Evolutionary conservation across 2,797 vertebrate genomes (phyloP).

Genomic region (Geotrypetes seraphini): DNA sequence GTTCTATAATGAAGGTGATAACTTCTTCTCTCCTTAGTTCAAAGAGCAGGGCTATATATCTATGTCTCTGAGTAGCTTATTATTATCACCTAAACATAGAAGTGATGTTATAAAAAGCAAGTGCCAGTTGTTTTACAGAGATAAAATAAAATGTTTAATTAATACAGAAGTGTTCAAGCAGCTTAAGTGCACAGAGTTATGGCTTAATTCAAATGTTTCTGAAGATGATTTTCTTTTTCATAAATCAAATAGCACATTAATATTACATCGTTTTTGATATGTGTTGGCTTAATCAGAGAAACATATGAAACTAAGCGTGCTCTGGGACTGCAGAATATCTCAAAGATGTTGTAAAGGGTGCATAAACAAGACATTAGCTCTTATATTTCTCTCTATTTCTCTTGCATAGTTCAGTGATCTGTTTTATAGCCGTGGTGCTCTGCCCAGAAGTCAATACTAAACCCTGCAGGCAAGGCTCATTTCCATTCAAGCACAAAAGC

Average conservation of each 20-base stretch:
- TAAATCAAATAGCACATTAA: constrained; percentile 31
- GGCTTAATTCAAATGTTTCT: constrained; percentile 17
- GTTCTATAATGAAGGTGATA: constrained; percentile 16
- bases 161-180: too few species aligned
- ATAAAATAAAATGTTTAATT: constrained; percentile 13
- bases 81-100: constrained; percentile 4
- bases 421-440: constrained; percentile 22
- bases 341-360: constrained; percentile 30
- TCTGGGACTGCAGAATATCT: constrained; percentile 22
- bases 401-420: constrained; percentile 33
- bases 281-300: constrained; percentile 40
- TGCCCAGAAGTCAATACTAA: constrained; percentile 28
- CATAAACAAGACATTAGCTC: constrained; percentile 29
- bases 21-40: too few species aligned
- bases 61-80: constrained; percentile 18
- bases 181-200: too few species aligned
- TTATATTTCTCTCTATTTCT: constrained; percentile 21
- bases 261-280: constrained; percentile 34
- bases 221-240: not conserved
- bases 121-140: constrained; percentile 11
- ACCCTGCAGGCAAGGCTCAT: constrained; percentile 23
- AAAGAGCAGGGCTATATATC: too few species aligned
- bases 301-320: constrained; percentile 31
- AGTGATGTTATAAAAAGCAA: constrained; percentile 11
- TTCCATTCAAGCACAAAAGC: constrained; percentile 18